phyloP scores from a whole-genome alignment of 2,113 vertebrate species.

The Andinoacara biseriatus region DNA sequence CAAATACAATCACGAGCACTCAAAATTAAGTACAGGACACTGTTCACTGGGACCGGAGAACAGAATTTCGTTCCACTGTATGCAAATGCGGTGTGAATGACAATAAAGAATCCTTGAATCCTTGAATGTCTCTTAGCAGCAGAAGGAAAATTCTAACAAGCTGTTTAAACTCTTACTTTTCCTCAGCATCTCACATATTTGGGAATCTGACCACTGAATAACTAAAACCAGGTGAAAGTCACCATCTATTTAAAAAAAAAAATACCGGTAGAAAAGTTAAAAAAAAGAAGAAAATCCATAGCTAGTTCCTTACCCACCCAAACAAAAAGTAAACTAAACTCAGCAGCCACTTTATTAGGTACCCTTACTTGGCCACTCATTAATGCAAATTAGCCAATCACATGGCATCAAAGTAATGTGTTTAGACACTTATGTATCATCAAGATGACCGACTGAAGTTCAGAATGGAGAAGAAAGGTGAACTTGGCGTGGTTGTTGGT shows the following conservation, averaged over 20 bases:
- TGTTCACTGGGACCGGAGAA: too few species aligned
- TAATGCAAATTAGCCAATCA: neutral
- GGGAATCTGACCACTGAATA: neutral
- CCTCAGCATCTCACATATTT: neutral
- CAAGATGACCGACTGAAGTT: neutral
- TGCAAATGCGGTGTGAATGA: too few species aligned
- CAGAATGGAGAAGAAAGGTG: neutral
- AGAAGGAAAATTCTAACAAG: neutral
- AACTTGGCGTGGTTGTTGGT: neutral
- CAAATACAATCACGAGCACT: neutral
- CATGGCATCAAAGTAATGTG: neutral
- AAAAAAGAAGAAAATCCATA: neutral
- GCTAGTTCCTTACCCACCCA: neutral
- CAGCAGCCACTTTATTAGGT: neutral
- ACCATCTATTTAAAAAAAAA: neutral
- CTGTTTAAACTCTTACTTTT: neutral
- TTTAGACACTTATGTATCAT: neutral
- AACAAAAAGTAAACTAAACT: neutral
- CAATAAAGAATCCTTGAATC: too few species aligned
- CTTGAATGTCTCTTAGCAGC: neutral
- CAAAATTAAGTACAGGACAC: neutral
- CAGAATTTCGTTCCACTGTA: too few species aligned
- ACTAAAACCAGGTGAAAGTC: neutral
- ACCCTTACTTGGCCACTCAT: neutral
- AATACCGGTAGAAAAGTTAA: neutral